These are phyloP conservation scores for Macrotrachela quadricornifera DNA, from an alignment of 1,140 invertebrate species.

Conservation along the genomic window DNA sequence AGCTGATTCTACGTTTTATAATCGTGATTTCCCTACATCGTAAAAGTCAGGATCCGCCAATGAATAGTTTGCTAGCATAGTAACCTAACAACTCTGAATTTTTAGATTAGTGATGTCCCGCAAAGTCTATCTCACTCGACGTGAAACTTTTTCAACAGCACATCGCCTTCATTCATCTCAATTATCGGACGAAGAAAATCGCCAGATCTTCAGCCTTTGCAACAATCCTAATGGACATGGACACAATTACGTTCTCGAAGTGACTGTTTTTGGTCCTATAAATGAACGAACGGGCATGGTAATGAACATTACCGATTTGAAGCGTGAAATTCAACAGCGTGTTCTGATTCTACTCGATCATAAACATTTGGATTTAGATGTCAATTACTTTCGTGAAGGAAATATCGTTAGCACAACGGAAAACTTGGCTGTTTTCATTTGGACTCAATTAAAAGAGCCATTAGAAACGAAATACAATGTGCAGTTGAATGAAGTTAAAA, in stretches of 20 bases:
- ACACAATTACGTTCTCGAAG: conserved; percentile 79
- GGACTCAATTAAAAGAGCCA: conserved; percentile 44
- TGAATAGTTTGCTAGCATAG: too few relatives aligned
- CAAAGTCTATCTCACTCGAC: conserved; percentile 5
- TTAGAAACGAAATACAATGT: conserved; percentile 35
- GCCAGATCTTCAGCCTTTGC: conserved; percentile 63
- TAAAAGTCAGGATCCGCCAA: too few relatives aligned
- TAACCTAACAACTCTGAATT: too few relatives aligned
- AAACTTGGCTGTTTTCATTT: conserved; percentile 75
- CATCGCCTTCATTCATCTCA: neutral
- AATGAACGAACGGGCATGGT: conserved; percentile 66
- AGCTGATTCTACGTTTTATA: too few relatives aligned
- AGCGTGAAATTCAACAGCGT: conserved; percentile 45
- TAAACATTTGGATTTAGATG: conserved; percentile 82
- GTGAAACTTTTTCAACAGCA: conserved; percentile 4
- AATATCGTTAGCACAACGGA: conserved; percentile 60
- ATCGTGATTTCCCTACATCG: too few relatives aligned
- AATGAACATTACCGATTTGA: conserved; percentile 66
- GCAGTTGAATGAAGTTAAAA: conserved; percentile 67
- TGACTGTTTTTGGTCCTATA: conserved; percentile 62
- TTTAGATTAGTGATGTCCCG: too few relatives aligned
- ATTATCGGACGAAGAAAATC: conserved; percentile 40
- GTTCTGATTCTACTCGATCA: conserved; percentile 70
- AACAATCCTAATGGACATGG: conserved; percentile 80
- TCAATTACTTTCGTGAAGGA: conserved; percentile 66